Conservation (phyloP, 1,140 invertebrate genomes). For the Bombus sylvicola region DNA sequence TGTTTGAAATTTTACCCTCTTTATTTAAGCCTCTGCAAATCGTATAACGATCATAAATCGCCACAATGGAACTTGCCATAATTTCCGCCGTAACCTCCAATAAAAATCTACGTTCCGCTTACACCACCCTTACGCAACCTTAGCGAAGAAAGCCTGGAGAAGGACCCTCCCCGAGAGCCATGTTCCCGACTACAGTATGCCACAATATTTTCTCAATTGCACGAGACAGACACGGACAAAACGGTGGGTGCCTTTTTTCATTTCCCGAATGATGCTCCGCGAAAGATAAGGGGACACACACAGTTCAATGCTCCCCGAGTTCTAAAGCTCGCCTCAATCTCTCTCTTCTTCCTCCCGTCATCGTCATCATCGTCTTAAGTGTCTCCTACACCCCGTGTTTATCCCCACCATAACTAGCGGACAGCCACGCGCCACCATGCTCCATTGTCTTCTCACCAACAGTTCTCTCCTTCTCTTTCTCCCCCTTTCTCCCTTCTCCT, state of each 20-base stretch:
- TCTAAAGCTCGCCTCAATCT: conserved; percentile 43
- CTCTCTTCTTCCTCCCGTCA: conserved; percentile 38
- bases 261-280: conserved; percentile 33
- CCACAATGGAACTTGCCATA: too few relatives aligned
- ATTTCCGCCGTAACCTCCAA: too few relatives aligned
- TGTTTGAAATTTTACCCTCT: too few relatives aligned
- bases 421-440: conserved; percentile 75
- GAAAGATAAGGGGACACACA: conserved; percentile 27
- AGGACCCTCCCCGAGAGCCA: not conserved
- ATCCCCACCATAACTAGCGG: conserved; percentile 65
- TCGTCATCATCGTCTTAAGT: conserved; percentile 64
- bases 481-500: conserved; percentile 12
- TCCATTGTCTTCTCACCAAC: conserved; percentile 72
- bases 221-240: conserved; percentile 3
- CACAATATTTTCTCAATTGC: conserved; percentile 15
- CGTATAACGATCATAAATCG: too few relatives aligned
- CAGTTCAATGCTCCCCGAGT: conserved; percentile 57
- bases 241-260: conserved; percentile 1
- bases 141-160: not conserved
- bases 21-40: too few relatives aligned
- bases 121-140: not conserved
- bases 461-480: conserved; percentile 26
- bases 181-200: not conserved
- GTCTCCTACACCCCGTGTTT: conserved; percentile 70
- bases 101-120: not conserved